phyloP scores from a whole-genome alignment of 2,888 invertebrate genomes.

The Neria commutata region DNA sequence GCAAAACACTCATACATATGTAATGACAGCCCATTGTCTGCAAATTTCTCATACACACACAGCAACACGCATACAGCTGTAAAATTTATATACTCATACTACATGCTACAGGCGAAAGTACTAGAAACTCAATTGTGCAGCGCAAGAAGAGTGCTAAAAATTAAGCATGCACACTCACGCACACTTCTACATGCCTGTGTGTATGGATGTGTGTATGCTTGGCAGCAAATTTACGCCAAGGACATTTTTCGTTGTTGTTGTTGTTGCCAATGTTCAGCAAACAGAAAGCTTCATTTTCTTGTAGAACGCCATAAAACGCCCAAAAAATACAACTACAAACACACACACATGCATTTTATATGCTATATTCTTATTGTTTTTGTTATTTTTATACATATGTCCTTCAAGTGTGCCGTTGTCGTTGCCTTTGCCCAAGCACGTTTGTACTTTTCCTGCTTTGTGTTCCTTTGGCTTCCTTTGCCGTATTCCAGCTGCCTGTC shows the following conservation, averaged over 20 bases:
- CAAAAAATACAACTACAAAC: background rate
- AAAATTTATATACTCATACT: no score
- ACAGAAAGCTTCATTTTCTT: background rate
- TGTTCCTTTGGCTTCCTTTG: slow-evolving; percentile 4
- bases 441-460: slow-evolving; percentile 12
- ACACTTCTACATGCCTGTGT: background rate
- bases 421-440: slow-evolving; percentile 13
- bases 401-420: slow-evolving; percentile 7
- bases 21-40: slow-evolving; percentile 14
- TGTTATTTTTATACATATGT: slow-evolving; percentile 1
- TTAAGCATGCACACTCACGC: slow-evolving; percentile 15
- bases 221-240: slow-evolving; percentile 1
- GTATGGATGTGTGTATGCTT: background rate
- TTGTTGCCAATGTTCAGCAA: no score
- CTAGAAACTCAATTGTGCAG: no score
- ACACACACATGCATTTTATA: slow-evolving; percentile 16
- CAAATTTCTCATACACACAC: slow-evolving; percentile 1
- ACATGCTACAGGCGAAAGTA: background rate
- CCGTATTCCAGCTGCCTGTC: background rate
- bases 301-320: background rate
- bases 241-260: slow-evolving; percentile 8
- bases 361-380: slow-evolving; percentile 7
- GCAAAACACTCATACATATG: background rate
- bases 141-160: no score
- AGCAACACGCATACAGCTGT: background rate